Base-by-base conservation (phyloP, 92 coral and sea anemone species). In the Galaxea fascicularis region DNA sequence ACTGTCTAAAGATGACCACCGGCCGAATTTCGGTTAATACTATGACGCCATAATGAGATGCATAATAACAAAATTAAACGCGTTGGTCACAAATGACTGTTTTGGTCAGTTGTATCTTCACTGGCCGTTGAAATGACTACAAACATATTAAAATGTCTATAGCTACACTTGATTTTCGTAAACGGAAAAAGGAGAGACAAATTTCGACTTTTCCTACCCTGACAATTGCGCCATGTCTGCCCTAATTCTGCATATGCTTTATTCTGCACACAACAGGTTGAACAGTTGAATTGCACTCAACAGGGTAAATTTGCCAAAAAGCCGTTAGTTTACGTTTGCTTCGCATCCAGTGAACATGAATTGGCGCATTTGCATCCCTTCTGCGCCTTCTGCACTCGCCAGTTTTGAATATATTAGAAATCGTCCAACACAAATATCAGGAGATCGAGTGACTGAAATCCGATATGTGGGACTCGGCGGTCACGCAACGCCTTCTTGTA, bases 131-230 rank as follows among this genome's bases (percentile, higher is more conserved):
- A 62, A 78, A 78, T 63, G 73, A 78, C 71, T 63, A 78, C 15
- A 59, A 78, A 60, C 73, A 30, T 78, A 39, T 78, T 78, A 30
- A 63, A 62, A 78, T 62, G 73, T 62, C 60, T 63, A 78, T 63
- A 62, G 10, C 57, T 62, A 60, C 58, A 62, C 83, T 63, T 31
- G 71, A n/a, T 20, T 62, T 78, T 62, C 72, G 28, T 78, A 51
- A 41, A 78, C 59, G 64, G 73, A 78, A 21, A 62, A 15, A 78
- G 58, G 59, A 30, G 58, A 77, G 27, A 59, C 82, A 77, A 77
- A 77, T 58, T 77, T 77, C 41, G 71, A 77, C 82, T 77, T 77
- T 77, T 29, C 82, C 82, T 59, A 57, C 71, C 82, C 71, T n/a
- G n/a, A n/a, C n/a, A n/a, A n/a, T n/a, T n/a, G n/a, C n/a, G n/a